These are phyloP conservation scores for Tribolium castaneum DNA, from an alignment of 1,140 invertebrate species.

Conservation along the genomic window DNA sequence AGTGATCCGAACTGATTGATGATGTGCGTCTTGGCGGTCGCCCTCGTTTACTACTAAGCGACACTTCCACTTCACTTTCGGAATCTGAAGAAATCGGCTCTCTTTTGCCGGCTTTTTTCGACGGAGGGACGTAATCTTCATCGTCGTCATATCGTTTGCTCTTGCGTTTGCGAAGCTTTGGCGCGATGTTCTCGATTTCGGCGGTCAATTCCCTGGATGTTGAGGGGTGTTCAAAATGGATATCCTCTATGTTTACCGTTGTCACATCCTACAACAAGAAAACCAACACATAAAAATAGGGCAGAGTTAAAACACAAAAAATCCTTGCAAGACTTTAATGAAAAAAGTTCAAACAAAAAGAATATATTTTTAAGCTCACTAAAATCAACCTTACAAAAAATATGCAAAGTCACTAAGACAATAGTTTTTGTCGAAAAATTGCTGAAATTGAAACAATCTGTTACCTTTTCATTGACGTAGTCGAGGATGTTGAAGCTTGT, in stretches of 20 bases:
- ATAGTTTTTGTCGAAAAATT: too few species aligned
- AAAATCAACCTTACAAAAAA: too few species aligned
- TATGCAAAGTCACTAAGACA: too few species aligned
- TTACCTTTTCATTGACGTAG: conserved; percentile 48
- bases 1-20: conserved; percentile 60
- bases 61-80: conserved; percentile 27
- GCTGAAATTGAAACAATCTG: too few species aligned
- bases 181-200: neutral
- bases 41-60: conserved; percentile 45
- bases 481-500: conserved; percentile 57
- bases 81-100: conserved; percentile 39
- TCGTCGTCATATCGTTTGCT: conserved; percentile 50
- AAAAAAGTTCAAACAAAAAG: too few species aligned
- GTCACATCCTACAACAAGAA: conserved; percentile 34
- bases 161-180: conserved; percentile 39
- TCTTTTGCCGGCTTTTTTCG: conserved; percentile 30
- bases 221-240: conserved; percentile 25
- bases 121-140: conserved; percentile 58
- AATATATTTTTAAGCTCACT: too few species aligned
- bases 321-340: too few species aligned
- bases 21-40: conserved; percentile 57
- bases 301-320: too few species aligned
- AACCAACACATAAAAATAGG: too few species aligned
- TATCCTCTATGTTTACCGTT: conserved; percentile 41
- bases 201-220: conserved; percentile 35